Evolutionary conservation across 2,113 vertebrate species (phyloP), one percentile per base, ranked within the genome.

Genomic region (Xiphophorus maculatus): DNA sequence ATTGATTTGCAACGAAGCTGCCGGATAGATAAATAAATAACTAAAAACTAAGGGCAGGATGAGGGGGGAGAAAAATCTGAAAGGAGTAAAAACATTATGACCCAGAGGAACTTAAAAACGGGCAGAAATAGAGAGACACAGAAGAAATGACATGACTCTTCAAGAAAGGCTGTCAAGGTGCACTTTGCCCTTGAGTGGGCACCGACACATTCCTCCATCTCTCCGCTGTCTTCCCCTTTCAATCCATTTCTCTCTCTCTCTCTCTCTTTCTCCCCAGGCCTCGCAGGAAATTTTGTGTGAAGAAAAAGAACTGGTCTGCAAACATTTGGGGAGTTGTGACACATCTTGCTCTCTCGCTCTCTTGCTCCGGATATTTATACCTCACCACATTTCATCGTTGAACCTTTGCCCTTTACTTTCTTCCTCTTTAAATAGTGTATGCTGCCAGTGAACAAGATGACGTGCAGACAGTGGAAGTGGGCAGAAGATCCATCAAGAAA

Each of bases 151-250:
- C 74, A 84, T 44, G 54, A 78, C 66, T 79, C 72, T 60, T 69
- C 28, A 25, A 37, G 69, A 72, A 78, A 82, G 48, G 72, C 63
- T 84, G 85, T 87, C 80, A 87, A 87, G 84, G 85, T 89, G 82
- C 74, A 88, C 84, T 90, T 84, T 88, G 90, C 87, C 87, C 85
- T 87, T 76, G 85, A 90, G 87, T 90, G 84, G 90, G 85, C 71
- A 88, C 80, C 44, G 40, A 73, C 79, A 69, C 82, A 71, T 65
- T 84, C 68, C 82, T 76, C 80, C 78, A 73, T 78, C 85, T 79
- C 64, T 71, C 66, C 13, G 14, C 77, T 60, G 30, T 67, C 74
- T 74, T 54, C 25, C 58, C 67, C 74, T 64, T n/a, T 84, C 79
- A 14, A 3, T 82, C 82, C 71, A 72, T 84, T 81, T 77, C 87